phyloP scores from a whole-genome alignment of 2,888 invertebrate species.

The Agrochola macilenta region DNA sequence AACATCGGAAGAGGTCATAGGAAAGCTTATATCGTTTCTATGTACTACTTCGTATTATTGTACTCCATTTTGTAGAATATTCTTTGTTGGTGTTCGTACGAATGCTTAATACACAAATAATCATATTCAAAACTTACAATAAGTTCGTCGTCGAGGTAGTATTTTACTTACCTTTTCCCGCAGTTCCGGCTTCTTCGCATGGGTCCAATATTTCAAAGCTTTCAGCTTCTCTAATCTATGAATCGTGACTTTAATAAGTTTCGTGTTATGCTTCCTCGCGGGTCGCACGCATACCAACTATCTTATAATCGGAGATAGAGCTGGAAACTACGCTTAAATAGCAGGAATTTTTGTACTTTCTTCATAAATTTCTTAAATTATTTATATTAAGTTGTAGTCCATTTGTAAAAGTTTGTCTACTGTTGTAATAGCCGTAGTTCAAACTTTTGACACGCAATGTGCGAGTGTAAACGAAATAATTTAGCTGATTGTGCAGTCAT shows the following conservation, averaged over 20 bases:
- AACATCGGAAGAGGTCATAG: conserved; percentile 33
- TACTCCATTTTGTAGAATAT: conserved; percentile 3
- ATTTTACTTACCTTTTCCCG: conserved; percentile 2
- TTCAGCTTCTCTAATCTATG: neutral
- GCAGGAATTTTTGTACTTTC: neutral
- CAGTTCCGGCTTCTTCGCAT: too few species aligned
- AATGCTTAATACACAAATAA: neutral
- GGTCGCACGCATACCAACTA: neutral
- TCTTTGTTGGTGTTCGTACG: conserved; percentile 3
- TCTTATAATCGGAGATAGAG: neutral
- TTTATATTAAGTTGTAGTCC: neutral
- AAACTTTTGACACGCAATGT: neutral
- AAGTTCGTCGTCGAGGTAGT: neutral
- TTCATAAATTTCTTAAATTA: neutral
- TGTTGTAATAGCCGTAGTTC: neutral
- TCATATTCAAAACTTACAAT: neutral
- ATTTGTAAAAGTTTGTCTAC: neutral
- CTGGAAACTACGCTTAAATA: neutral
- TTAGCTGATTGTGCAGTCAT: neutral
- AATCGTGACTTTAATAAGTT: neutral
- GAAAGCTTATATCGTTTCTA: conserved; percentile 23
- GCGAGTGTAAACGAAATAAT: conserved; percentile 13
- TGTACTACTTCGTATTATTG: neutral
- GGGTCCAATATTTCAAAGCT: neutral
- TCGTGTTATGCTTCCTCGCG: neutral